phyloP scores from a whole-genome alignment of 2,797 vertebrate species.

The Tarsius wallacei region DNA sequence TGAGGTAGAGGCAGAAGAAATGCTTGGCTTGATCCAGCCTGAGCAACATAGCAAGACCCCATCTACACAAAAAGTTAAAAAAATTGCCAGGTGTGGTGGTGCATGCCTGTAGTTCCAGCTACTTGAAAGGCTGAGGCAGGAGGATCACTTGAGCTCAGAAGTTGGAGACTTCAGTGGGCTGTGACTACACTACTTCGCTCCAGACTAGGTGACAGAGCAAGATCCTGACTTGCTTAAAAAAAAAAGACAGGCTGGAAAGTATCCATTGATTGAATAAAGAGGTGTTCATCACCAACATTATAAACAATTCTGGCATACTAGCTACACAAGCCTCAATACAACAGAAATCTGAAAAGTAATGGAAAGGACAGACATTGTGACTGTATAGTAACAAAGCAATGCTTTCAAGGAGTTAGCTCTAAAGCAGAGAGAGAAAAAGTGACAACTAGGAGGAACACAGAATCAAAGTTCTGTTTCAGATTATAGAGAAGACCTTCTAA shows the following conservation, averaged over 20 bases:
- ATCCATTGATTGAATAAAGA: neutral
- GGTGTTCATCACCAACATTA: neutral
- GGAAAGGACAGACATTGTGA: fast-evolving
- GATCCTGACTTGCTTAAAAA: neutral
- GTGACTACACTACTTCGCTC: too few species aligned
- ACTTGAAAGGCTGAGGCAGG: neutral
- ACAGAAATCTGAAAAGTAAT: neutral
- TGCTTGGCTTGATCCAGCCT: too few species aligned
- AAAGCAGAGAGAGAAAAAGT: too few species aligned
- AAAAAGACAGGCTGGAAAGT: neutral
- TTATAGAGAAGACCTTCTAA: neutral
- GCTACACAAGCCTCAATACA: neutral
- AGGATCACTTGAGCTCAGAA: neutral
- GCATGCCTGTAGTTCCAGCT: neutral
- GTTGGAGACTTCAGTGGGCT: neutral
- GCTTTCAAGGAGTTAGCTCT: neutral
- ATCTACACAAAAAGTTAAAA: too few species aligned
- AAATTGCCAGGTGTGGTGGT: neutral
- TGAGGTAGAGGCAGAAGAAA: too few species aligned
- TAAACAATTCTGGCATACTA: neutral
- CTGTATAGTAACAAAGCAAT: too few species aligned
- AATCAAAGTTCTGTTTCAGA: neutral
- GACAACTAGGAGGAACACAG: neutral
- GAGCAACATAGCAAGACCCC: too few species aligned
- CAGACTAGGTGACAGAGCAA: neutral